Evolutionary conservation across 2,113 vertebrate species (phyloP).

Genomic region (Neolamprologus toae): DNA sequence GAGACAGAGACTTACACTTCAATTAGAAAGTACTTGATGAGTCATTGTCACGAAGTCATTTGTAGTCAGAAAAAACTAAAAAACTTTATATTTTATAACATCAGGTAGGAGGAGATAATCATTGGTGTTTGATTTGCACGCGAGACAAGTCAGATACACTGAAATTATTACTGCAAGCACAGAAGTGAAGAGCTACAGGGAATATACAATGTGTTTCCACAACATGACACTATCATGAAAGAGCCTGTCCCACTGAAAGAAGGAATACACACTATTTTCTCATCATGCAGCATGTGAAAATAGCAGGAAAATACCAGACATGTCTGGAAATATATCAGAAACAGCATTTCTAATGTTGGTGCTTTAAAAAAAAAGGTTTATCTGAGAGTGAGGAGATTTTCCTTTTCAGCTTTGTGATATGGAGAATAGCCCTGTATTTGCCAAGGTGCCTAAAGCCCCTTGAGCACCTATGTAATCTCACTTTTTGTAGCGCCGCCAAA

Average conservation of each 20-base stretch:
- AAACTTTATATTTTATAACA: conserved; percentile 5
- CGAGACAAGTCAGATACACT: neutral
- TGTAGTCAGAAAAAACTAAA: conserved; percentile 15
- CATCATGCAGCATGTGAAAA: neutral
- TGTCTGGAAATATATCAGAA: neutral
- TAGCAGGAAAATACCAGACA: neutral
- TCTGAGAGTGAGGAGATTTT: neutral
- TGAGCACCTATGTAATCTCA: conserved; percentile 15
- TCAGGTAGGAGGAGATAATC: neutral
- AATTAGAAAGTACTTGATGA: conserved; percentile 28
- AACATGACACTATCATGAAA: neutral
- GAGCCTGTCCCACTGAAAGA: neutral
- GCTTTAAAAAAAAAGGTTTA: neutral
- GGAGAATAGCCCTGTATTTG: neutral
- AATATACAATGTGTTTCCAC: neutral
- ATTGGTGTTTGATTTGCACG: conserved; percentile 13
- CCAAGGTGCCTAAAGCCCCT: neutral
- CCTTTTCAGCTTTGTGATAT: neutral
- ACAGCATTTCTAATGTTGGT: neutral
- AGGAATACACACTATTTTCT: neutral
- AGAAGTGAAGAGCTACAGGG: neutral
- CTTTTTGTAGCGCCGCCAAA: neutral
- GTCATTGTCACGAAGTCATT: conserved; percentile 20
- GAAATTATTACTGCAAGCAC: neutral
- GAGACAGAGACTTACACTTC: conserved; percentile 1